These are phyloP conservation scores for Agrotis ipsilon DNA, from an alignment of 2,888 invertebrate genomes.

Conservation along the genomic window DNA sequence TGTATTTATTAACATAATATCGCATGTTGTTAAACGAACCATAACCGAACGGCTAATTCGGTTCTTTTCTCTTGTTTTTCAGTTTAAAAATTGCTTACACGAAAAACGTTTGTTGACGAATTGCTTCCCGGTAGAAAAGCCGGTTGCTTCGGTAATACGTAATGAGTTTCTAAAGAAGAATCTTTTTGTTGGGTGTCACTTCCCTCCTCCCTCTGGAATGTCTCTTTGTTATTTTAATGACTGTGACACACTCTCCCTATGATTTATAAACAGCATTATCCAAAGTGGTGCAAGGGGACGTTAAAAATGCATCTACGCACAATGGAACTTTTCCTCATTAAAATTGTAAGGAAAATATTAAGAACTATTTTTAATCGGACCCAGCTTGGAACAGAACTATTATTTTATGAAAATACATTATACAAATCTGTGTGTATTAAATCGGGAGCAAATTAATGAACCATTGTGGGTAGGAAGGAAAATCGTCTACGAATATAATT, in stretches of 20 bases:
- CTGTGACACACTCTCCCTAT: slow-evolving; percentile 21
- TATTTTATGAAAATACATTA: slow-evolving; percentile 7
- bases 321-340: slow-evolving; percentile 6
- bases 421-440: slow-evolving; percentile 31
- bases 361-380: slow-evolving; percentile 1
- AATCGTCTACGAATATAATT: slow-evolving; percentile 19
- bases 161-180: slow-evolving; percentile 24
- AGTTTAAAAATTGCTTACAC: slow-evolving; percentile 61
- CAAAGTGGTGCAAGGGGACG: slow-evolving; percentile 14
- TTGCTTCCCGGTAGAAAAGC: slow-evolving; percentile 47
- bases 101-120: slow-evolving; percentile 53
- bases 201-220: slow-evolving; percentile 32
- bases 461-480: slow-evolving; percentile 53
- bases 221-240: slow-evolving; percentile 47
- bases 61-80: slow-evolving; percentile 69
- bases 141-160: slow-evolving; percentile 4
- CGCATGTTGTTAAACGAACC: slow-evolving; percentile 83
- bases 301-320: slow-evolving; percentile 18
- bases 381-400: neutral
- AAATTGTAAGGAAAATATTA: slow-evolving; percentile 22
- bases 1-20: slow-evolving; percentile 89
- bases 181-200: slow-evolving; percentile 22
- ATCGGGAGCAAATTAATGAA: slow-evolving; percentile 35
- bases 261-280: slow-evolving; percentile 16
- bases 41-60: slow-evolving; percentile 77